Conservation (phyloP, 2,888 invertebrate species). For the Cheiracanthium punctorium region DNA sequence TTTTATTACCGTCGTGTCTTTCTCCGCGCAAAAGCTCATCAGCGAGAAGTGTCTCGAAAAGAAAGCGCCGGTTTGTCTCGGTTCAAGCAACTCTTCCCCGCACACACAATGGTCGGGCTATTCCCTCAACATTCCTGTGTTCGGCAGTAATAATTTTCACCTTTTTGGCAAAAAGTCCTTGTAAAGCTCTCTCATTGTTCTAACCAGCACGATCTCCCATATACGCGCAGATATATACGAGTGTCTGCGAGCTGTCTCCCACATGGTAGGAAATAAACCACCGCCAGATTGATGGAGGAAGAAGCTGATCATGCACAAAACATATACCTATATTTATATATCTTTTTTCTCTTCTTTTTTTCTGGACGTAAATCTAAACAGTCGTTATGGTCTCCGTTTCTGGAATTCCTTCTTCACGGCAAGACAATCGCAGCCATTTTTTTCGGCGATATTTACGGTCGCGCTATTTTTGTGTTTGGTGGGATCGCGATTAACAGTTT, state of each 20-base stretch:
- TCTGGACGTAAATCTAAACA: conserved; percentile 35
- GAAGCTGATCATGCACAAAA: conserved; percentile 22
- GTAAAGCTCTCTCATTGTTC: conserved; percentile 30
- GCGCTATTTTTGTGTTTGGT: too few species aligned
- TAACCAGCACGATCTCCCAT: conserved; percentile 28
- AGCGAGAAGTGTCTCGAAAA: too few species aligned
- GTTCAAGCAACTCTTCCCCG: background rate
- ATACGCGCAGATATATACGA: background rate
- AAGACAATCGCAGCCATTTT: background rate
- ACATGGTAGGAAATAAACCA: background rate
- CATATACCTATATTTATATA: too few species aligned
- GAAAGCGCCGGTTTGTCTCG: too few species aligned
- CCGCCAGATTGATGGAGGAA: conserved; percentile 26
- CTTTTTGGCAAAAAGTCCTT: conserved; percentile 36
- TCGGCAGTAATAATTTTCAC: background rate
- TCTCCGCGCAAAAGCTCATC: too few species aligned
- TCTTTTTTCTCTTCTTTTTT: conserved; percentile 9
- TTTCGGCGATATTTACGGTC: background rate
- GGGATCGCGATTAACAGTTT: background rate
- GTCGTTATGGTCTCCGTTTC: background rate
- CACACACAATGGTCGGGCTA: background rate
- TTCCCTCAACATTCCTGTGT: background rate
- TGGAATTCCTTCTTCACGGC: background rate
- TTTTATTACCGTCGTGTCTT: too few species aligned
- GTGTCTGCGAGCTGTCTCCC: conserved; percentile 16